Percentiles rank a stretch among this genome's conserved stretches.
Conservation (phyloP, 2,888 invertebrate genomes). For the Patella pellucida region DNA sequence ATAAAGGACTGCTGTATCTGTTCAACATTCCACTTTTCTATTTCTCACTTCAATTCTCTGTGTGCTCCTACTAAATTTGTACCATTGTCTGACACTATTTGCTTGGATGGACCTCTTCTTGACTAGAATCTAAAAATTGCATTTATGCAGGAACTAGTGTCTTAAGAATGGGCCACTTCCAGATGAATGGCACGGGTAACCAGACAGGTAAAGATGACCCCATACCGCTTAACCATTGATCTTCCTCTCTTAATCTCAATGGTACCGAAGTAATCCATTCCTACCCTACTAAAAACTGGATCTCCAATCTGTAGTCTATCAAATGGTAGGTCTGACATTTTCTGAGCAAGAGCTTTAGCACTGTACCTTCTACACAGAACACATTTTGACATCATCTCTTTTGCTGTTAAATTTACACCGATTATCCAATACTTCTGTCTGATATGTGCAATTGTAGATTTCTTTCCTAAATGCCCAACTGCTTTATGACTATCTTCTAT, state of each 20-base stretch:
- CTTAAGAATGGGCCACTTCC: too few relatives aligned
- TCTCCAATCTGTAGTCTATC: slow-evolving; percentile 18
- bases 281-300: slow-evolving; percentile 8
- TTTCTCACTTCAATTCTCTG: too few relatives aligned
- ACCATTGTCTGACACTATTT: too few relatives aligned
- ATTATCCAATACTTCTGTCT: slow-evolving; percentile 14
- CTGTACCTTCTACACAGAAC: slow-evolving; percentile 23
- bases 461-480: too few relatives aligned
- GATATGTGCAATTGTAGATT: too few relatives aligned
- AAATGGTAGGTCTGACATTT: slow-evolving; percentile 30
- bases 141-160: too few relatives aligned
- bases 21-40: too few relatives aligned
- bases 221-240: slow-evolving; percentile 8
- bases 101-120: too few relatives aligned
- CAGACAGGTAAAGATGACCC: slow-evolving; percentile 8
- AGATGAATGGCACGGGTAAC: background rate
- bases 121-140: too few relatives aligned
- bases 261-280: slow-evolving; percentile 13
- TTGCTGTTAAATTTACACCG: slow-evolving; percentile 8
- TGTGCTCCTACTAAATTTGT: too few relatives aligned
- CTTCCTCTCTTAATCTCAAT: background rate
- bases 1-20: too few relatives aligned
- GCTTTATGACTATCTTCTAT: too few relatives aligned
- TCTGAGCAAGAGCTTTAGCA: slow-evolving; percentile 7
- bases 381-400: slow-evolving; percentile 16